These are phyloP conservation scores for Parapristionchus giblindavisi DNA, from an alignment of 2,888 invertebrate genomes.

Conservation along the genomic window DNA sequence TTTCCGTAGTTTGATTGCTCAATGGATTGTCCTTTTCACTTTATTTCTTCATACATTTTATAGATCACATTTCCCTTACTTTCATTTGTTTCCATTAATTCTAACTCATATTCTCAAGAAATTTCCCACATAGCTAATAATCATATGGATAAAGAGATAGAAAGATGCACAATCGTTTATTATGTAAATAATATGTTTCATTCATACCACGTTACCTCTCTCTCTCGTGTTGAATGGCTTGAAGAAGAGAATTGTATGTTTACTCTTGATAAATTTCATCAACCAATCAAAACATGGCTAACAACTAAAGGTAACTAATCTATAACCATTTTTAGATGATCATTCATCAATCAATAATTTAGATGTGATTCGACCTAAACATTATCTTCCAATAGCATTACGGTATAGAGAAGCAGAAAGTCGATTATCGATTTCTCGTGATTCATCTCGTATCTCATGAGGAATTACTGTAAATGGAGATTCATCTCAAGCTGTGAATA, in stretches of 20 bases:
- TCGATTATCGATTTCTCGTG: conserved; percentile 88
- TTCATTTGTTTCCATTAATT: too few relatives aligned
- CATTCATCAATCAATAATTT: background rate
- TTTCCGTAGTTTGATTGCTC: too few relatives aligned
- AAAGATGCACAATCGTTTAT: too few relatives aligned
- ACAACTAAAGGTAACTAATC: conserved; percentile 43
- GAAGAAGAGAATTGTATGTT: conserved; percentile 96
- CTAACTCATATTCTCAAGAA: too few relatives aligned
- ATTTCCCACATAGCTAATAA: too few relatives aligned
- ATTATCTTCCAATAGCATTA: conserved; percentile 68
- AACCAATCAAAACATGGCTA: conserved; percentile 78
- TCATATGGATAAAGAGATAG: too few relatives aligned
- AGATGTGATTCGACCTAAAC: conserved; percentile 69
- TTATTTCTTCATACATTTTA: too few relatives aligned
- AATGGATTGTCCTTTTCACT: too few relatives aligned
- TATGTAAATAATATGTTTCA: too few relatives aligned
- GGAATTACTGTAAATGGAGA: conserved; percentile 88
- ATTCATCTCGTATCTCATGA: conserved; percentile 85
- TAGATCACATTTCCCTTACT: too few relatives aligned
- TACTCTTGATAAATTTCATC: conserved; percentile 74
- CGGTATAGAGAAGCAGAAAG: conserved; percentile 70
- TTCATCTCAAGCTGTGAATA: conserved; percentile 78
- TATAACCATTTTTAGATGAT: background rate
- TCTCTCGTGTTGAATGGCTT: conserved; percentile 90
- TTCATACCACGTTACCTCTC: too few relatives aligned